These are phyloP conservation scores for Oryzias melastigma DNA, from an alignment of 2,113 vertebrate genomes.

Conservation along the genomic window DNA sequence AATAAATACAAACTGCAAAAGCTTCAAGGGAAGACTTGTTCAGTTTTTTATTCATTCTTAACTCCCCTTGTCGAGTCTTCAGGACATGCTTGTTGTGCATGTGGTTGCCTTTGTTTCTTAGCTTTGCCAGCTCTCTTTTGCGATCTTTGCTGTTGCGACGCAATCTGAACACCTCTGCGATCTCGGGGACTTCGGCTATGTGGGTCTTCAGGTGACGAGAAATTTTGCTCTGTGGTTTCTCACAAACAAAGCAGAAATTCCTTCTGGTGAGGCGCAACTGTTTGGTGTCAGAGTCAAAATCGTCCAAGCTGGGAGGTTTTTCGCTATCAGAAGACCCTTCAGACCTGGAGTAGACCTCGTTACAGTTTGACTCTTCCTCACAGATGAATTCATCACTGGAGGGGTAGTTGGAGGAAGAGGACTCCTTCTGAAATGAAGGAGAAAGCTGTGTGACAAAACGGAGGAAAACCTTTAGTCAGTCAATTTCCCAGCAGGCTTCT, in stretches of 20 bases:
- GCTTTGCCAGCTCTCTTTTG: neutral
- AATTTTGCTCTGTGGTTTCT: slow-evolving; percentile 23
- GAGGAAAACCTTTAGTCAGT: too few species aligned
- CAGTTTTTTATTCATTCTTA: slow-evolving; percentile 14
- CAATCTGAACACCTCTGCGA: slow-evolving; percentile 19
- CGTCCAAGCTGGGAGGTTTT: neutral
- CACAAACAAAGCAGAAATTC: slow-evolving; percentile 61
- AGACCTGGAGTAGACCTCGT: neutral
- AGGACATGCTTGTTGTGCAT: slow-evolving; percentile 45
- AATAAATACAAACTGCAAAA: slow-evolving; percentile 40
- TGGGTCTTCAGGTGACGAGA: slow-evolving; percentile 47
- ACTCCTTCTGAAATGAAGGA: slow-evolving; percentile 19
- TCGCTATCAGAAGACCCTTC: neutral
- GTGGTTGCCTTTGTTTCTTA: slow-evolving; percentile 45
- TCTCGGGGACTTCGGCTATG: slow-evolving; percentile 12
- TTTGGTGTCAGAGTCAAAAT: slow-evolving; percentile 10
- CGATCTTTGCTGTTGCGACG: slow-evolving; percentile 20
- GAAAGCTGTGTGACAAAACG: neutral
- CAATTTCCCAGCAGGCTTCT: too few species aligned
- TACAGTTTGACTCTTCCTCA: neutral
- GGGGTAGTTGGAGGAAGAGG: slow-evolving; percentile 3
- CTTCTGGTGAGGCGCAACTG: neutral
- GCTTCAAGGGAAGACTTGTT: neutral
- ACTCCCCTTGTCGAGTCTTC: neutral
- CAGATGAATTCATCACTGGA: slow-evolving; percentile 12